phyloP scores from a whole-genome alignment of 2,888 invertebrate species.

The Mythimna impura region DNA sequence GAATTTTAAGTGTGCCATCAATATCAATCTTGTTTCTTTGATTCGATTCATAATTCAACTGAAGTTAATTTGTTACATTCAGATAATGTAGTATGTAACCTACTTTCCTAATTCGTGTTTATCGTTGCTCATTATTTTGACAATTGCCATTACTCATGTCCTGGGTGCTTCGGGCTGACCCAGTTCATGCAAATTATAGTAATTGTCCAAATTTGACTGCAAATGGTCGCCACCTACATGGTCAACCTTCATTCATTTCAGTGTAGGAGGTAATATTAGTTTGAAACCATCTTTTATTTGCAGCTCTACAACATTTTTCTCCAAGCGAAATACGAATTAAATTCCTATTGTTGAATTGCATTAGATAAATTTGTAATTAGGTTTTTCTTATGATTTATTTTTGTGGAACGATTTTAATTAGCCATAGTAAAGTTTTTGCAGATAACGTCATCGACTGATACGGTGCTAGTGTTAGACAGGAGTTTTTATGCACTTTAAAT shows the following conservation, averaged over 20 bases:
- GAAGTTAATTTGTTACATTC: conserved; percentile 46
- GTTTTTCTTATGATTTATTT: conserved; percentile 29
- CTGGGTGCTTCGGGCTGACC: conserved; percentile 73
- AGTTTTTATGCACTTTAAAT: conserved; percentile 39
- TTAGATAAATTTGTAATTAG: conserved; percentile 32
- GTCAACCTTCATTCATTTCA: conserved; percentile 49
- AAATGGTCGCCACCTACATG: conserved; percentile 62
- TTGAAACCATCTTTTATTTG: conserved; percentile 23
- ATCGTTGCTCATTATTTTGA: conserved; percentile 66
- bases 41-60: conserved; percentile 27
- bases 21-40: conserved; percentile 32
- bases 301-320: not conserved
- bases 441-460: conserved; percentile 40
- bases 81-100: conserved; percentile 49
- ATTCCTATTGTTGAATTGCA: not conserved
- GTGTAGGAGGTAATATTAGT: conserved; percentile 69
- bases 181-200: conserved; percentile 74
- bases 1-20: conserved; percentile 26
- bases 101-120: conserved; percentile 60
- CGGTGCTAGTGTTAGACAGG: not conserved
- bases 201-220: conserved; percentile 78
- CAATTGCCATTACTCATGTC: conserved; percentile 72
- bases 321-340: conserved; percentile 1
- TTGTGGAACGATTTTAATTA: conserved; percentile 47
- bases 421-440: conserved; percentile 34